Evolutionary conservation across 2,797 vertebrate species (phyloP).

Genomic region (Epinephelus coioides): DNA sequence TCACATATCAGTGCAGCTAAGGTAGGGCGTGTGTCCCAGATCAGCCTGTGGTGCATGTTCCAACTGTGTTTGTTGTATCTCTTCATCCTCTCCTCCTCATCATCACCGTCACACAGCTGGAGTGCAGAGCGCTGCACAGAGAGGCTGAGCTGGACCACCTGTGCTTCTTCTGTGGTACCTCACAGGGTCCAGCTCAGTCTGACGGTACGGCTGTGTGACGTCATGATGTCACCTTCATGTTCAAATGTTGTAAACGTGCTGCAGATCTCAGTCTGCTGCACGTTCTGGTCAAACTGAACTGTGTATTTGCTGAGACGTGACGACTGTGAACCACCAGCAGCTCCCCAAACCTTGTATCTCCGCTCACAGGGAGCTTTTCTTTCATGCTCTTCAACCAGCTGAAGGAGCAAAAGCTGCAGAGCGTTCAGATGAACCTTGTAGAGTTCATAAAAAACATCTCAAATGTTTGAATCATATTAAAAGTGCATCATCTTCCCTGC

Average conservation of each 20-base stretch:
- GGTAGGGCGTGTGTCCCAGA: neutral
- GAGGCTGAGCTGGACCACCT: too few species aligned
- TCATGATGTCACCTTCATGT: too few species aligned
- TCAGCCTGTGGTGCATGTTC: neutral
- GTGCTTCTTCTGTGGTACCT: too few species aligned
- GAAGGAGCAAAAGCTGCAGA: neutral
- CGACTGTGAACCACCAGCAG: neutral
- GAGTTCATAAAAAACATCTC: neutral
- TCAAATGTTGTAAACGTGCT: too few species aligned
- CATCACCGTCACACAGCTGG: too few species aligned
- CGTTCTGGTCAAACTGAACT: neutral
- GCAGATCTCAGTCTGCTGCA: neutral
- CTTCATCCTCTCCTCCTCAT: too few species aligned
- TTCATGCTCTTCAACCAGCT: neutral
- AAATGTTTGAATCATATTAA: neutral
- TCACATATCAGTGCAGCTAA: slow-evolving; percentile 77
- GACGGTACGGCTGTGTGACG: too few species aligned
- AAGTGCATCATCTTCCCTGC: neutral
- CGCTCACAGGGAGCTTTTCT: too few species aligned
- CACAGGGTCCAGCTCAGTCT: too few species aligned
- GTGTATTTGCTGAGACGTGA: neutral
- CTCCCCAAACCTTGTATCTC: neutral
- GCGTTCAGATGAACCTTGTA: neutral
- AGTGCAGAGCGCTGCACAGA: too few species aligned
- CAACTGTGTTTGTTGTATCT: too few species aligned